Conservation (phyloP, 2,888 invertebrate genomes). For the Toxonevra muliebris region DNA sequence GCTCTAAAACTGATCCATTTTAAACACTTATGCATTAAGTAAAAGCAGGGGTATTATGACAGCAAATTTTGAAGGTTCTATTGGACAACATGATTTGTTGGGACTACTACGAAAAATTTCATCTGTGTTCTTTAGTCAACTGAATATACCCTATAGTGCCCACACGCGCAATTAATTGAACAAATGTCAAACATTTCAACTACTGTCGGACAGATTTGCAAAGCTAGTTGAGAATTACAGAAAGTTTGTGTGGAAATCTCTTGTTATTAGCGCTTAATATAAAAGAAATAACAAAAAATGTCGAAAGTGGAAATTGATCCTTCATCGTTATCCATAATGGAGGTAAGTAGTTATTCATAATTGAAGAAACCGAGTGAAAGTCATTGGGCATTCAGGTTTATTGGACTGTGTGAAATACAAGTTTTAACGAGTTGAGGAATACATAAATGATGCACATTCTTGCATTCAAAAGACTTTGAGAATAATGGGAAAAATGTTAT, state of each 20-base stretch:
- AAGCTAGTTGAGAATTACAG: slow-evolving; percentile 13
- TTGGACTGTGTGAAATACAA: not conserved
- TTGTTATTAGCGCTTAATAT: not conserved
- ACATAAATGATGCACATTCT: no score
- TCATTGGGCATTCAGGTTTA: not conserved
- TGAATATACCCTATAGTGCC: slow-evolving; percentile 15
- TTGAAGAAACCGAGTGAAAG: slow-evolving; percentile 9
- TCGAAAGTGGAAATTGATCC: slow-evolving; percentile 78
- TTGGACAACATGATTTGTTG: no score
- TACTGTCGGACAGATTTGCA: slow-evolving; percentile 17
- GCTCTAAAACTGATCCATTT: no score
- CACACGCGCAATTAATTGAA: slow-evolving; percentile 19
- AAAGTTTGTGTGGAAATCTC: not conserved
- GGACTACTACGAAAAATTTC: no score
- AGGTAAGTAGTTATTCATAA: slow-evolving; percentile 70
- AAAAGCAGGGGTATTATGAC: no score
- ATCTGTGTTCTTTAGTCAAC: not conserved
- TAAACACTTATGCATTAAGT: no score
- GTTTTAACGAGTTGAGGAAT: not conserved
- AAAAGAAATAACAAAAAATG: slow-evolving; percentile 63
- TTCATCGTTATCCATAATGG: slow-evolving; percentile 85
- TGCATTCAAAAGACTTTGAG: not conserved
- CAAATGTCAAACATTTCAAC: slow-evolving; percentile 35
- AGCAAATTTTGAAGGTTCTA: no score
- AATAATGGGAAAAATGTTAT: not conserved